These are phyloP conservation scores for Hemitrygon akajei DNA, from an alignment of 2,797 vertebrate genomes.

Conservation along the genomic window DNA sequence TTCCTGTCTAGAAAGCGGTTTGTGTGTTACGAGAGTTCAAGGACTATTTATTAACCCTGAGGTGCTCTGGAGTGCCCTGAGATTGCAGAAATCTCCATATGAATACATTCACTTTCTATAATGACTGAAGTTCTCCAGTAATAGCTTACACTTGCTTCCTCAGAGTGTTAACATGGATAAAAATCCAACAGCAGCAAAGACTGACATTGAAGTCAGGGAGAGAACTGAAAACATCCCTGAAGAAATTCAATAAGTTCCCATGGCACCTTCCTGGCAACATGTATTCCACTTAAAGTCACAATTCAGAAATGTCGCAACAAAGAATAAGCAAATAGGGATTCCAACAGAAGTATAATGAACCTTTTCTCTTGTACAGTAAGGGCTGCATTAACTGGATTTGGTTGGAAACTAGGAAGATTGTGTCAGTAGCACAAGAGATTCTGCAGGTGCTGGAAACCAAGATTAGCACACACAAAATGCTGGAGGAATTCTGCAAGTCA, in stretches of 20 bases:
- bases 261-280: background rate
- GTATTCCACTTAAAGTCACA: background rate
- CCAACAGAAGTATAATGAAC: background rate
- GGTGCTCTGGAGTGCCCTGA: background rate
- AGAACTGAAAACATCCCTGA: conserved; percentile 6
- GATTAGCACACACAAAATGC: no score
- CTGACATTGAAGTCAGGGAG: background rate
- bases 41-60: background rate
- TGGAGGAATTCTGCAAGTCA: no score
- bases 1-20: background rate
- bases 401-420: background rate
- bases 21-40: background rate
- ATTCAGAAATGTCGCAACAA: background rate
- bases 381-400: background rate
- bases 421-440: background rate
- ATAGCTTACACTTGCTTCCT: background rate
- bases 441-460: no score
- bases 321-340: background rate
- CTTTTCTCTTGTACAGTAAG: background rate
- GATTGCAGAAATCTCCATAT: background rate
- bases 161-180: background rate
- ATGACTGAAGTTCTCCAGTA: background rate
- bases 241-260: background rate
- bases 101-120: background rate
- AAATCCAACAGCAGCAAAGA: background rate